Evolutionary conservation across 2,113 vertebrate genomes (phyloP).

Genomic region (Herpailurus yagouaroundi): DNA sequence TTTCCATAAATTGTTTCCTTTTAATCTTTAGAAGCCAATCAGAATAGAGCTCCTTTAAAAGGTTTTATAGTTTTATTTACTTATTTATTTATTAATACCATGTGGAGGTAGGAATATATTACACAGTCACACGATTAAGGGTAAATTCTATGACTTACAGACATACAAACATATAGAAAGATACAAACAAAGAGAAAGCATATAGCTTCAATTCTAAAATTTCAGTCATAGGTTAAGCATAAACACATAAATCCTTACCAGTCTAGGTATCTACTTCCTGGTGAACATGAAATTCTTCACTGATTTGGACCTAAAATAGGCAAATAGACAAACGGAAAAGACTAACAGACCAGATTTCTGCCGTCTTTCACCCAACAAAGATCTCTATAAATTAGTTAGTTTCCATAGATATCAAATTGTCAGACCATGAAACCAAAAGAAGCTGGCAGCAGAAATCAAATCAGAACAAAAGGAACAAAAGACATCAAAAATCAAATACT

Average conservation of each 20-base stretch:
- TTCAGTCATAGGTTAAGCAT: background rate
- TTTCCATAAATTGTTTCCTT: background rate
- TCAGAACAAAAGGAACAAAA: background rate
- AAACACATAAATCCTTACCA: background rate
- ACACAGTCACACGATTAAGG: background rate
- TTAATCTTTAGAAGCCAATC: background rate
- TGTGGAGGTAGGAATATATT: background rate
- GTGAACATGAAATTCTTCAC: background rate
- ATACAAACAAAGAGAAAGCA: background rate
- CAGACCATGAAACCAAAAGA: background rate
- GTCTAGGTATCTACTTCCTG: background rate
- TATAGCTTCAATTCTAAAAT: background rate
- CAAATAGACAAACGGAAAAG: background rate
- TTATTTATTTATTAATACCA: background rate
- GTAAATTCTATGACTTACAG: background rate
- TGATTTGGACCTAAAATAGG: slow-evolving; percentile 12
- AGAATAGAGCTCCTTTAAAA: background rate
- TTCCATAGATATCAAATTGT: background rate
- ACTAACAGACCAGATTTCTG: background rate
- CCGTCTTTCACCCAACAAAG: background rate
- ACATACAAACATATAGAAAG: background rate
- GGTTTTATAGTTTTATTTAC: background rate
- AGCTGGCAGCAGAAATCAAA: background rate
- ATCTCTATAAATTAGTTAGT: background rate
- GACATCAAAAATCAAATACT: background rate